Percentiles rank a stretch among this genome's conserved stretches.
Evolutionary conservation across 2,797 vertebrate genomes (phyloP).

Genomic region (Adelosebastes latens): DNA sequence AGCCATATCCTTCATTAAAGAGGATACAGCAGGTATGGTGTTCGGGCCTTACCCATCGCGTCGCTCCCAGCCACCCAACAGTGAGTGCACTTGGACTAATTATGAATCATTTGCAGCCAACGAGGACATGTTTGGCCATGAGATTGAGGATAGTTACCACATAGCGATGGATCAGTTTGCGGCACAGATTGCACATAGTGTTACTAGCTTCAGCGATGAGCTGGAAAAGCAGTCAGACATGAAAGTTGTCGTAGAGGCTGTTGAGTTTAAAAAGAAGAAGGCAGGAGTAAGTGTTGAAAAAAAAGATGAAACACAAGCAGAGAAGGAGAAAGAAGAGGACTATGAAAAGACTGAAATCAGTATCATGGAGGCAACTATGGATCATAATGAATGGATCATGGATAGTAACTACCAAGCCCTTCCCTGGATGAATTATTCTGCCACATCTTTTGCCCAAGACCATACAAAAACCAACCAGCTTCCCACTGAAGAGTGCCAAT

Average conservation of each 20-base stretch:
- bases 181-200: not conserved
- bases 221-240: not conserved
- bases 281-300: not conserved
- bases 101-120: conserved; percentile 20
- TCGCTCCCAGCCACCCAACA: not conserved
- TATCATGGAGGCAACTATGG: conserved; percentile 87
- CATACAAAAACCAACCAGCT: not conserved
- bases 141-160: conserved; percentile 58
- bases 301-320: conserved; percentile 7
- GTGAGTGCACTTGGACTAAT: not conserved
- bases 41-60: not conserved
- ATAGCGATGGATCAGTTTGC: conserved; percentile 5
- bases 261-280: conserved; percentile 10
- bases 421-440: conserved; percentile 65
- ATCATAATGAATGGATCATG: conserved; percentile 83
- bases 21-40: not conserved
- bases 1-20: not conserved
- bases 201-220: not conserved
- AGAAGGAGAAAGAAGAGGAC: conserved; percentile 42
- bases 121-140: conserved; percentile 43
- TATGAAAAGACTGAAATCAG: conserved; percentile 79
- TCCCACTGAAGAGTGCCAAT: not conserved
- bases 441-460: conserved; percentile 7
- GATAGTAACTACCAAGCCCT: conserved; percentile 58
- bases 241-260: not conserved